Evolutionary conservation across 2,888 invertebrate genomes (phyloP), one percentile per base, ranked within the genome.

Genomic region (Zhuqinia jingwanae): DNA sequence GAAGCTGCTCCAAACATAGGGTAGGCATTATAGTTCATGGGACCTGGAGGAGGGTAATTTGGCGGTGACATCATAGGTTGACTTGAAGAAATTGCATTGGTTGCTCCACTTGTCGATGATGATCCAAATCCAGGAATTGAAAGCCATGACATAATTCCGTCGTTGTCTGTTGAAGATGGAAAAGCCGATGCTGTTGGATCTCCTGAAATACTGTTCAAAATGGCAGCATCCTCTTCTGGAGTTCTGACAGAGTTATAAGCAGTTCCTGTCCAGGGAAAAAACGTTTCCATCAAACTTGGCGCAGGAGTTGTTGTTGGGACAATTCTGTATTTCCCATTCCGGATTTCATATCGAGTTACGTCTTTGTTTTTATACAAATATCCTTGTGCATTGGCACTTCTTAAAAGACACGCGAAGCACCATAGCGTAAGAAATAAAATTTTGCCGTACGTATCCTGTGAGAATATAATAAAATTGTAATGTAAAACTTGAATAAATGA

Each of bases 191-290:
- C 22, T 56, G 10, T 56, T 11, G 50, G 68, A 47, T 85, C 85
- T n/a, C n/a, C n/a, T n/a, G 85, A 85, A 50, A 88, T 36, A 22
- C 85, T 85, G 60, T 78, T 81, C 0, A 88, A 15, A 36, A 88
- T 85, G 10, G 85, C 85, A 25, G 75, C 88, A 60, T 88, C 88
- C 13, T 81, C 81, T 20, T 68, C 88, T 30, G 80, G 81, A 13
- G 88, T 70, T 17, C 80, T 85, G 13, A 36, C 20, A 17, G 88
- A 88, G 22, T 73, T 65, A 22, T 85, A 85, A 0, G 85, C 63
- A 36, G 11, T 45, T 2, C 77, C 77, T 15, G 70, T 45, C 77
- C 76, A 85, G 17, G 87, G 87, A 20, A 88, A 85, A 47, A 76
- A 68, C 13, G 85, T 88, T 81, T 88, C 88, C 15, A 88, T 20